Conservation (phyloP, 2,797 vertebrate genomes). For the Crenuchus spilurus region DNA sequence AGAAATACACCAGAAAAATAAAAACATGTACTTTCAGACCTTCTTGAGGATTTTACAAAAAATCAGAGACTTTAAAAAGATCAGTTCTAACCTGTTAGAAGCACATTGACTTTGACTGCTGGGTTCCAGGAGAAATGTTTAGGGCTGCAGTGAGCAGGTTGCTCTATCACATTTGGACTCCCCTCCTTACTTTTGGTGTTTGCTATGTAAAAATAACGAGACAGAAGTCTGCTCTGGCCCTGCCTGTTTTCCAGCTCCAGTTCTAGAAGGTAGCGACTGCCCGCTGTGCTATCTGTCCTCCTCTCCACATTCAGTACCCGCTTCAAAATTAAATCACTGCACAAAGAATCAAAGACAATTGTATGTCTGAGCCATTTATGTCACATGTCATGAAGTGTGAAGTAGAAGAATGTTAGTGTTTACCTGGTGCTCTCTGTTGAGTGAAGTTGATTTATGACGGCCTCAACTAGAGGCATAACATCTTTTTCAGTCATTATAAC, state of each 20-base stretch:
- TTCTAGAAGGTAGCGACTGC: slow-evolving; percentile 82
- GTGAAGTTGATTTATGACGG: slow-evolving; percentile 78
- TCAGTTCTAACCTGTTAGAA: slow-evolving; percentile 76
- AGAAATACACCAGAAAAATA: too few species aligned
- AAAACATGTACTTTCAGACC: too few species aligned
- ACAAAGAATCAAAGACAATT: background rate
- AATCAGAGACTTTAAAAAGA: too few species aligned
- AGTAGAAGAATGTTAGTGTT: background rate
- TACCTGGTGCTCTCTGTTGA: slow-evolving; percentile 24
- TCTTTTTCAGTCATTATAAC: slow-evolving; percentile 76
- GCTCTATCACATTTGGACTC: rapidly evolving
- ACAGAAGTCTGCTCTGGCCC: slow-evolving; percentile 68
- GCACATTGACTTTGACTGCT: slow-evolving; percentile 73
- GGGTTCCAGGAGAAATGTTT: slow-evolving; percentile 79
- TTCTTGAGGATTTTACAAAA: too few species aligned
- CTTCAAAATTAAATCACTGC: slow-evolving; percentile 59
- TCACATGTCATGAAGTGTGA: background rate
- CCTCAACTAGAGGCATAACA: slow-evolving; percentile 69
- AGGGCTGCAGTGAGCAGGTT: slow-evolving; percentile 78
- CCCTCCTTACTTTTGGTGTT: background rate
- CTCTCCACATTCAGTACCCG: slow-evolving; percentile 80
- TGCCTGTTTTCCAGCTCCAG: slow-evolving; percentile 78
- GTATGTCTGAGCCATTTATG: background rate
- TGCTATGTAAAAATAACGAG: slow-evolving; percentile 72
- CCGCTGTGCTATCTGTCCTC: slow-evolving; percentile 71